phyloP scores from a whole-genome alignment of 2,113 vertebrate species.

The Nothoprocta pentlandii region DNA sequence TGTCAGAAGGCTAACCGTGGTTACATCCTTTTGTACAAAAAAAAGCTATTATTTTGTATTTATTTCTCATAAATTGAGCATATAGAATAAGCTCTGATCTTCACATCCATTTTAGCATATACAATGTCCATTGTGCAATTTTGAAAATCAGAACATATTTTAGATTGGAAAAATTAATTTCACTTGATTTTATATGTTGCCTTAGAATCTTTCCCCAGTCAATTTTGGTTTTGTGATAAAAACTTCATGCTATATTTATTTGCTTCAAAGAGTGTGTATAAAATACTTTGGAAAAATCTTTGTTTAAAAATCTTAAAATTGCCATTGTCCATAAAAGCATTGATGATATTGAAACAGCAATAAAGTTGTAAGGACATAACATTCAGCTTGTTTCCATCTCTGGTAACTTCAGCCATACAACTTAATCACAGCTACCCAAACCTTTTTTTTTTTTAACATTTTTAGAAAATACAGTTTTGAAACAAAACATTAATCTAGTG shows the following conservation, averaged over 20 bases:
- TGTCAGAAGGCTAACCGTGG: background rate
- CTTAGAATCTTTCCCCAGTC: background rate
- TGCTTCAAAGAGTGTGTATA: background rate
- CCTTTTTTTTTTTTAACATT: conserved; percentile 43
- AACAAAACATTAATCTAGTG: conserved; percentile 62
- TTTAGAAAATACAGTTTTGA: conserved; percentile 59
- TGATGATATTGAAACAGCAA: conserved; percentile 42
- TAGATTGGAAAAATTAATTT: background rate
- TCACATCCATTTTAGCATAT: background rate
- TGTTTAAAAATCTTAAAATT: conserved; percentile 23
- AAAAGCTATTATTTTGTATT: background rate
- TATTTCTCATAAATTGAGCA: background rate
- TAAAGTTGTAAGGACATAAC: conserved; percentile 55
- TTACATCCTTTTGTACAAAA: background rate
- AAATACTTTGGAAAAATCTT: conserved; percentile 35
- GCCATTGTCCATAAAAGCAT: conserved; percentile 14
- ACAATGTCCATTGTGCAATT: background rate
- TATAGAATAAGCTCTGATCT: background rate
- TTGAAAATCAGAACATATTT: conserved; percentile 1
- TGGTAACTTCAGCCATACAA: conserved; percentile 39
- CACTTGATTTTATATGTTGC: conserved; percentile 20
- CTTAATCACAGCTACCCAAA: conserved; percentile 45
- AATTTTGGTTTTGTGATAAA: conserved; percentile 32
- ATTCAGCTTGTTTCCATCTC: conserved; percentile 18
- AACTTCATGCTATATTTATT: conserved; percentile 5